Base-by-base conservation (phyloP, 2,888 invertebrate species). In the Tiphia femorata region DNA sequence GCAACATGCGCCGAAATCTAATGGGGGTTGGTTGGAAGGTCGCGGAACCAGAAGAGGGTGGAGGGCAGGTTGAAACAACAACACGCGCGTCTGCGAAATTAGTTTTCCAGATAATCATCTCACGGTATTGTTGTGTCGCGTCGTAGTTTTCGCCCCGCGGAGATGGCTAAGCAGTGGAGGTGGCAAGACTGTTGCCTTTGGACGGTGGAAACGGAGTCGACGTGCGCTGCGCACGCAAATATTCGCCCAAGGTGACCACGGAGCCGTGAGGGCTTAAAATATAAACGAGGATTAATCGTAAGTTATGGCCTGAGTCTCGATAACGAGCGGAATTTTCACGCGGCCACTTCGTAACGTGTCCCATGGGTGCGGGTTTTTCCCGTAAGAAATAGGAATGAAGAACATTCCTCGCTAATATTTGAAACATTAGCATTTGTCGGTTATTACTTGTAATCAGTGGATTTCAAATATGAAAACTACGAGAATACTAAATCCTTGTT, bases 91-190 rank as follows among this genome's bases (percentile, higher is more conserved):
- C 76, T 77, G 75, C 77, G 78, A 82, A 83, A 83, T 83, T 83
- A 82, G 83, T 83, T 83, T 83, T 81, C 79, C 79, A 79, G 82
- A 83, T 83, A 83, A 82, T 81, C 80, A 83, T 83, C 83, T 76
- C 75, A 75, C 76, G 74, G 79, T 78, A 83, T 83, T 82, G 81
- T 82, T n/a, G 76, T 62, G 72, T 67, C 70, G 67, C 75, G 64
- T 75, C 74, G 66, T 71, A 71, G 67, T 71, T 75, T 68, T 62
- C 68, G 17, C 23, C 7, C 14, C 12, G 55, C 53, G 61, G 64
- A 54, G 57, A 50, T 41, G 37, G 58, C 3, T n/a, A 30, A 41
- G 49, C 52, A 49, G 50, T 10, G 38, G 59, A 16, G 42, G 52
- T 27, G 38, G 57, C 37, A 43, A 48, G 33, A 51, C 30, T 8